Base-by-base conservation (phyloP, 2,797 vertebrate species). In the Poecilia gillii region DNA sequence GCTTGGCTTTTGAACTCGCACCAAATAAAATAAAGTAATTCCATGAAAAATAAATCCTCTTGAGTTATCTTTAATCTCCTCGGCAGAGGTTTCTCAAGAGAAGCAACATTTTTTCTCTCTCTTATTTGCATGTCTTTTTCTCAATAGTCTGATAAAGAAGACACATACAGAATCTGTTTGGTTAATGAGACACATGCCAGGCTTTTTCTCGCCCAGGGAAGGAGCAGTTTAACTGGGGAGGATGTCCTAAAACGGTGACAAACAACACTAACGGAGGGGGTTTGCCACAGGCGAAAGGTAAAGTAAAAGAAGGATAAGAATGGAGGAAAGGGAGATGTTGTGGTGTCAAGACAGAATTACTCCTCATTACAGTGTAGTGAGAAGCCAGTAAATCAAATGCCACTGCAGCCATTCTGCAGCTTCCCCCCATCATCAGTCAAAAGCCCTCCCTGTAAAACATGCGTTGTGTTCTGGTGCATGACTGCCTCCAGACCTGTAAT, bases 301-400 rank as follows among this genome's bases (percentile, higher is more conserved):
- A 92, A 85, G 85, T 76, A 28, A 75, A 82, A 77, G 88, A 77
- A 81, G 79, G 86, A 90, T 88, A 90, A 86, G 90, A 90, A 89
- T 77, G 80, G 81, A 82, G 86, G n/a, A 78, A 78, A 87, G 82
- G 86, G 87, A 90, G 91, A 93, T n/a, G 74, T 85, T 75, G 81
- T 84, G 84, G 79, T 94, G 92, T 94, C 93, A 93, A 94, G 94
- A 90, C 89, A 90, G 94, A 95, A 96, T 96, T 95, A 95, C 94
- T 95, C 91, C 95, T 96, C 95, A 96, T 96, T 96, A 96, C 84
- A 74, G 88, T 86, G 88, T 88, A 85, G 83, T 84, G 88, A 94
- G 92, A 88, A 94, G 91, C 93, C 91, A 94, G 90, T 96, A 96
- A 96, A 96, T 96, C 95, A 96, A 93, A 92, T 76, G 90, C 83